phyloP scores from a whole-genome alignment of 2,888 invertebrate species.

The Drosophila paranaensis region DNA sequence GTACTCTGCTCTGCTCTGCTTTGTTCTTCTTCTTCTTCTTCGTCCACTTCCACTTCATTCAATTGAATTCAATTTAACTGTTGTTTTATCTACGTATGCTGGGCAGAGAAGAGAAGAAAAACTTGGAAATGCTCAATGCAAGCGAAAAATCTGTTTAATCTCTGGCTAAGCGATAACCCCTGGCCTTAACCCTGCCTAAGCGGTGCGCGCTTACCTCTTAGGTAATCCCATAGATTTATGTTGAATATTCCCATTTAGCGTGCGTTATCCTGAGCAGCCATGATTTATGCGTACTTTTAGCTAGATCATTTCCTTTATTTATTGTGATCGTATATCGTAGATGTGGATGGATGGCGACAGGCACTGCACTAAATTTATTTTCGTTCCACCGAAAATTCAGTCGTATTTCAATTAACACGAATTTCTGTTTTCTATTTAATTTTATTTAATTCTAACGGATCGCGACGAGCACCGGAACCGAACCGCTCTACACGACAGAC shows the following conservation, averaged over 20 bases:
- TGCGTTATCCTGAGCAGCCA: constrained; percentile 30
- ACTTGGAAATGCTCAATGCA: neutral
- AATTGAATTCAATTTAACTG: constrained; percentile 79
- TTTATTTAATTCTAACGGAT: constrained; percentile 14
- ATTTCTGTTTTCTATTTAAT: constrained; percentile 15
- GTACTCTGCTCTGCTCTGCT: neutral
- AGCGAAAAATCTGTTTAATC: neutral
- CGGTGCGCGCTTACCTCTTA: constrained; percentile 52
- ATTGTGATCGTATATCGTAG: constrained; percentile 12
- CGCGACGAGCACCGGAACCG: constrained; percentile 55
- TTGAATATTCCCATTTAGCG: constrained; percentile 59
- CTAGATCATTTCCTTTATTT: constrained; percentile 9
- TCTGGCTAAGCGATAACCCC: constrained; percentile 4
- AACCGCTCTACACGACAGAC: constrained; percentile 69
- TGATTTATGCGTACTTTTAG: constrained; percentile 5
- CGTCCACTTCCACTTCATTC: constrained; percentile 21
- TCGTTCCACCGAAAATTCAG: constrained; percentile 38
- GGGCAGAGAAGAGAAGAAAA: neutral
- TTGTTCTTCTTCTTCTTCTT: neutral
- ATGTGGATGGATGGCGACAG: constrained; percentile 1
- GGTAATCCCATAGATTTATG: constrained; percentile 36
- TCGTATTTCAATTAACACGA: constrained; percentile 56
- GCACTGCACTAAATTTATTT: constrained; percentile 26
- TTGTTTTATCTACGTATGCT: constrained; percentile 47
- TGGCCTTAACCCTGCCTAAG: neutral